Conservation (phyloP, 2,113 vertebrate genomes). For the Xiphias gladius region DNA sequence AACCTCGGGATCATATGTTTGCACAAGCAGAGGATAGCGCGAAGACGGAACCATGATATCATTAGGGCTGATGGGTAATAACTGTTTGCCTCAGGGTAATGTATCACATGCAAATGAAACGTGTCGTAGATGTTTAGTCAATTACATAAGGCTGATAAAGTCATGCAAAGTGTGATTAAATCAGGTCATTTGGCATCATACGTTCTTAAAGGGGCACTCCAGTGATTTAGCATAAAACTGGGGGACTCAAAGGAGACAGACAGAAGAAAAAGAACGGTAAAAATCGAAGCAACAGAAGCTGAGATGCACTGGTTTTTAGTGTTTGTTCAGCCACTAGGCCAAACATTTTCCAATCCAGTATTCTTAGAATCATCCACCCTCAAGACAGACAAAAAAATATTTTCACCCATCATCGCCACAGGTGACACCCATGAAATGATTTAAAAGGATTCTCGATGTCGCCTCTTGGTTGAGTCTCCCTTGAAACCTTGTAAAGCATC, state of each 20-base stretch:
- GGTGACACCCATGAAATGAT: background rate
- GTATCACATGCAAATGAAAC: background rate
- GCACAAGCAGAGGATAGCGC: conserved; percentile 67
- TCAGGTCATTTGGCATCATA: conserved; percentile 16
- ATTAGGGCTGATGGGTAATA: conserved; percentile 68
- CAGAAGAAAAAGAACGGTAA: background rate
- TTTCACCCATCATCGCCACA: background rate
- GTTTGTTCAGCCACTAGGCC: background rate
- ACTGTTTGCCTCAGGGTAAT: background rate
- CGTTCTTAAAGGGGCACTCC: background rate
- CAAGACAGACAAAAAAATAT: background rate
- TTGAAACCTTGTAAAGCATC: background rate
- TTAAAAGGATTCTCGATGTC: background rate
- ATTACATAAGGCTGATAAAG: conserved; percentile 13
- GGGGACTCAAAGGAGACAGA: background rate
- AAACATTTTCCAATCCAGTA: background rate
- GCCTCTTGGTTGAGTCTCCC: background rate
- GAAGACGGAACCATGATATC: conserved; percentile 76
- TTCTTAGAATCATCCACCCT: background rate
- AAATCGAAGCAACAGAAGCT: too few relatives aligned
- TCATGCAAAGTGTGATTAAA: conserved; percentile 13
- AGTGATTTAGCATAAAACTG: background rate
- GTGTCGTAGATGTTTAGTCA: background rate
- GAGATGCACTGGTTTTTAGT: background rate
- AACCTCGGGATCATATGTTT: conserved; percentile 78